These are phyloP conservation scores for Distichodus sexfasciatus DNA, from an alignment of 2,797 vertebrate genomes.

Conservation along the genomic window DNA sequence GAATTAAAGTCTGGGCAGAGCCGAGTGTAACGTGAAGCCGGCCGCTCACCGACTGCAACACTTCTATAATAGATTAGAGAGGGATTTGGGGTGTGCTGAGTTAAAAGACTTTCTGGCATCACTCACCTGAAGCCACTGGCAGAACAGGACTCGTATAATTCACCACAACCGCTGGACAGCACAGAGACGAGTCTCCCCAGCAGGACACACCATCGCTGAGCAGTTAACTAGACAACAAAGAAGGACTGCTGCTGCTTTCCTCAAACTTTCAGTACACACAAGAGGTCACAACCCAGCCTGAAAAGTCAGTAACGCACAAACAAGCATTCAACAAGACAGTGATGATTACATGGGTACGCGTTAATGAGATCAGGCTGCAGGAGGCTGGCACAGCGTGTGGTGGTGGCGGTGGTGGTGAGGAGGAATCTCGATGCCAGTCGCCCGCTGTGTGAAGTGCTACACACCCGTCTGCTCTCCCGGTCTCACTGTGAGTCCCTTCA, in stretches of 20 bases:
- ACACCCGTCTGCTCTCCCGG: no score
- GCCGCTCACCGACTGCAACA: background rate
- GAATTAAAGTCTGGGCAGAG: slow-evolving; percentile 18
- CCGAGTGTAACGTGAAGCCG: slow-evolving; percentile 2
- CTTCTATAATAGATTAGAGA: slow-evolving; percentile 17
- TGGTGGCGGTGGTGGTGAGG: background rate
- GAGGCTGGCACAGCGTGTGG: background rate
- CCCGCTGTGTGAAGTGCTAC: no score
- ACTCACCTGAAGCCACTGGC: slow-evolving; percentile 7
- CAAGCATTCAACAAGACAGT: no score
- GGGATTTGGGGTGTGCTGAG: slow-evolving; percentile 22
- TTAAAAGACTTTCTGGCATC: slow-evolving; percentile 21
- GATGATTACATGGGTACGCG: background rate
- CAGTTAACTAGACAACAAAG: background rate
- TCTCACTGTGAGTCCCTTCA: no score
- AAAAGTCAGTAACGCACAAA: background rate
- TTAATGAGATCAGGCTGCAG: background rate
- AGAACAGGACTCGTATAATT: slow-evolving; percentile 1
- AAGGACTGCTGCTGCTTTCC: background rate
- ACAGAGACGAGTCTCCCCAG: background rate
- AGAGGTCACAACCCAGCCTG: background rate
- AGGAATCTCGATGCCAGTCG: no score
- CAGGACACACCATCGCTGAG: background rate
- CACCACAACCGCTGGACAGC: background rate
- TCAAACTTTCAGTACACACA: background rate